Conservation (phyloP, 2,888 invertebrate genomes). For the Aleiodes leptofemur region DNA sequence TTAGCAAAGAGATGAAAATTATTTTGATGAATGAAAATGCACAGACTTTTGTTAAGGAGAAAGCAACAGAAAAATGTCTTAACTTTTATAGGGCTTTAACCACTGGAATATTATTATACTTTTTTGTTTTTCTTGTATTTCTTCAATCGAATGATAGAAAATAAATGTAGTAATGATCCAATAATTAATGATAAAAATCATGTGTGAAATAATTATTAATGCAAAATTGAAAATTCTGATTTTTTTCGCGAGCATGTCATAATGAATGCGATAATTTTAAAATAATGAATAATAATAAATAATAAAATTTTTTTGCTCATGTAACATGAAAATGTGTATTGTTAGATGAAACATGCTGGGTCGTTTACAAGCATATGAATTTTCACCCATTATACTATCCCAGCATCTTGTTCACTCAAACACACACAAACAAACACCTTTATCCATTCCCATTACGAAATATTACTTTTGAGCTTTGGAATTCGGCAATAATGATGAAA, state of each 20-base stretch:
- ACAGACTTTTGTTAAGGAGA: conserved; percentile 1
- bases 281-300: neutral
- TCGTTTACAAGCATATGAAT: conserved; percentile 16
- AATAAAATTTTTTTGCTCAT: conserved; percentile 25
- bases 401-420: neutral
- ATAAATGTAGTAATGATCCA: neutral
- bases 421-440: too few species aligned
- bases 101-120: neutral
- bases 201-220: neutral
- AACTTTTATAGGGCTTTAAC: conserved; percentile 3
- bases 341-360: conserved; percentile 22
- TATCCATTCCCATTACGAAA: neutral
- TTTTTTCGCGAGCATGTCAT: conserved; percentile 4
- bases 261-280: conserved; percentile 5
- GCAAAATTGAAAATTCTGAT: conserved; percentile 15
- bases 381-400: conserved; percentile 23
- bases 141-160: neutral
- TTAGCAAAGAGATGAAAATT: conserved; percentile 29
- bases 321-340: conserved; percentile 34
- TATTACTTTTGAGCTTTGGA: conserved; percentile 29
- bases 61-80: conserved; percentile 2
- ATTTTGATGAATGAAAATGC: conserved; percentile 41
- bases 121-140: neutral
- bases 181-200: neutral
- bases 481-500: conserved; percentile 48